phyloP scores from a whole-genome alignment of 2,888 invertebrate species.

The Colletes collaris region DNA sequence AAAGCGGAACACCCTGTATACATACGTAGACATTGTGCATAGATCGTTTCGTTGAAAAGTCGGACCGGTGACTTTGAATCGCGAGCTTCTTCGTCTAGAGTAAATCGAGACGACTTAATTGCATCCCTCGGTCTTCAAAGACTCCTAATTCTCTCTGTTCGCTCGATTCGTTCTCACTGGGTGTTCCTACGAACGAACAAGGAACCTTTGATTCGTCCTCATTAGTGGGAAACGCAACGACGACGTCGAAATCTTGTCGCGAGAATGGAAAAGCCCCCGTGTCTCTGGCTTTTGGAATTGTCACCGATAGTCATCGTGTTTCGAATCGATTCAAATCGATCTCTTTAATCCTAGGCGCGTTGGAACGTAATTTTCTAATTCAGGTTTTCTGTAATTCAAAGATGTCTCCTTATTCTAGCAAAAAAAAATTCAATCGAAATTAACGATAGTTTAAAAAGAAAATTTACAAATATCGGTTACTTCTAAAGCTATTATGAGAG shows the following conservation, averaged over 20 bases:
- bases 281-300: not conserved
- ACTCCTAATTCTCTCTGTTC: slow-evolving; percentile 47
- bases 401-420: too few species aligned
- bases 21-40: not conserved
- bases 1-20: not conserved
- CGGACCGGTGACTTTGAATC: slow-evolving; percentile 3
- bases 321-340: too few species aligned
- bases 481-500: too few species aligned
- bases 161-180: slow-evolving; percentile 32
- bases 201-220: slow-evolving; percentile 78
- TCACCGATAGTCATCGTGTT: too few species aligned
- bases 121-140: slow-evolving; percentile 77
- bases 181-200: slow-evolving; percentile 61
- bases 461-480: too few species aligned
- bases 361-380: too few species aligned
- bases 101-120: slow-evolving; percentile 78
- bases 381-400: too few species aligned
- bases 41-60: not conserved
- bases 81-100: slow-evolving; percentile 27
- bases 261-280: not conserved
- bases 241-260: slow-evolving; percentile 22
- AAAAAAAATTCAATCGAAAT: too few species aligned
- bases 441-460: too few species aligned
- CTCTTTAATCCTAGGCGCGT: too few species aligned
- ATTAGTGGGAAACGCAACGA: slow-evolving; percentile 77